Percentiles rank a stretch among this genome's conserved stretches.
Conservation (phyloP, 1,140 invertebrate species). For the Zaprionus vittiger region DNA sequence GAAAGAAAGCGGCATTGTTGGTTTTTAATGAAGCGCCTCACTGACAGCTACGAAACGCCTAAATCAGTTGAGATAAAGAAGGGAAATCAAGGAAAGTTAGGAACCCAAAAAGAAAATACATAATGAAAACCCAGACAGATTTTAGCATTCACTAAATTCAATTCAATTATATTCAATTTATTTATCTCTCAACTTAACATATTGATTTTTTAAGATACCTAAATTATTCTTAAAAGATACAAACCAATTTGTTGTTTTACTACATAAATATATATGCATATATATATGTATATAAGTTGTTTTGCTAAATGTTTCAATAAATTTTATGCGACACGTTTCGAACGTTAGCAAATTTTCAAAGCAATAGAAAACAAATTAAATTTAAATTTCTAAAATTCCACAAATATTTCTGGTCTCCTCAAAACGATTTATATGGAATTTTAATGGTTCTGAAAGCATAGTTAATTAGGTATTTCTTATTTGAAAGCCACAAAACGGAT, state of each 20-base stretch:
- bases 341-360: conserved; percentile 12
- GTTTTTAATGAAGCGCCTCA: conserved; percentile 61
- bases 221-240: no score
- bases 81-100: conserved; percentile 2
- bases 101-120: background rate
- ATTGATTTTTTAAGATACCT: no score
- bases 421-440: background rate
- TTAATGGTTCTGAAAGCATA: conserved; percentile 1
- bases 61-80: conserved; percentile 34
- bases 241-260: no score
- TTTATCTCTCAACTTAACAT: no score
- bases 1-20: conserved; percentile 70
- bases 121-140: background rate
- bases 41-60: conserved; percentile 55
- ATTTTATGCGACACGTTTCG: conserved; percentile 27
- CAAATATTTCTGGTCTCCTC: background rate
- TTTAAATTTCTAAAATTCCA: conserved; percentile 7
- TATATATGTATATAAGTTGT: no score
- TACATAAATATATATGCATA: no score
- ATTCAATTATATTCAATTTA: background rate
- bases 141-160: background rate
- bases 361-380: conserved; percentile 35
- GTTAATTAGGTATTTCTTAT: background rate
- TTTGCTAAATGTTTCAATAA: conserved; percentile 14
- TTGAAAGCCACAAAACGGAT: no score